phyloP scores from a whole-genome alignment of 2,888 invertebrate genomes.

The Fabriciana adippe region DNA sequence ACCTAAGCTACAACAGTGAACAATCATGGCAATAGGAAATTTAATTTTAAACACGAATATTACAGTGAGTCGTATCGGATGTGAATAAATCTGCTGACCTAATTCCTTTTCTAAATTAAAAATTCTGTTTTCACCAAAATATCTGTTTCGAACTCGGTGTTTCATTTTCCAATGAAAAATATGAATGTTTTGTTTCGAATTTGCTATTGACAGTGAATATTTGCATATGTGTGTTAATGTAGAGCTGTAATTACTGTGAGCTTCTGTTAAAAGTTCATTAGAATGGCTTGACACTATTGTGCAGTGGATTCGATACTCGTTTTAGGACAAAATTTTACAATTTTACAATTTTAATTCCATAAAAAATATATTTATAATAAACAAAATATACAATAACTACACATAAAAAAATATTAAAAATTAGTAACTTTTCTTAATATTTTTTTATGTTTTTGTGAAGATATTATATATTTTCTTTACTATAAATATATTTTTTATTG shows the following conservation, averaged over 20 bases:
- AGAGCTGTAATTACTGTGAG: neutral
- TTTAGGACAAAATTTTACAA: neutral
- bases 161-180: conserved; percentile 28
- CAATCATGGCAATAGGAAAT: neutral
- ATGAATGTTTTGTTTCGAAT: conserved; percentile 15
- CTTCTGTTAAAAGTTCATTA: neutral
- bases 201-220: conserved; percentile 10
- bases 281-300: neutral
- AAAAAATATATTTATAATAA: too few species aligned
- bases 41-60: conserved; percentile 10
- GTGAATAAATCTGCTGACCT: conserved; percentile 30
- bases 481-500: too few species aligned
- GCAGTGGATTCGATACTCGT: neutral
- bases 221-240: neutral
- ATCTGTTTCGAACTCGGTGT: conserved; percentile 22
- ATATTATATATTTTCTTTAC: too few species aligned
- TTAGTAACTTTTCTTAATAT: too few species aligned
- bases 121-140: conserved; percentile 34
- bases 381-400: too few species aligned
- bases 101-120: conserved; percentile 35
- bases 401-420: too few species aligned
- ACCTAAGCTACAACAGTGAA: neutral
- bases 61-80: conserved; percentile 10
- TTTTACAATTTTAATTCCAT: too few species aligned
- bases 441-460: too few species aligned